Percentiles rank a stretch among this genome's conserved stretches.
phyloP scores from a whole-genome alignment of 2,797 vertebrate species.

The Sebastes goodei region DNA sequence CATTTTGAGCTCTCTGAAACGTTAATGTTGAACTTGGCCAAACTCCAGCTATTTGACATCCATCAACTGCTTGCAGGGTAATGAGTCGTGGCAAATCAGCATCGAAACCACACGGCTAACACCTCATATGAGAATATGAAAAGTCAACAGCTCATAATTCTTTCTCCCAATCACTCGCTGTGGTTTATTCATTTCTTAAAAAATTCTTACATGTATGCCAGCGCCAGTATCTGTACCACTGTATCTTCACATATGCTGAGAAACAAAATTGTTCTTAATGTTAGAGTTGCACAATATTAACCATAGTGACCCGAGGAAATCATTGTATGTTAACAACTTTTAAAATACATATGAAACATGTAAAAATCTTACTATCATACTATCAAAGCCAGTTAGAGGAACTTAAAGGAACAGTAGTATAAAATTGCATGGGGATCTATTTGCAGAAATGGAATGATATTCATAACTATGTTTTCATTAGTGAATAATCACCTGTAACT shows the following conservation, averaged over 20 bases:
- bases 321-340: background rate
- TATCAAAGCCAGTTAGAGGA: background rate
- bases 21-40: constrained; percentile 15
- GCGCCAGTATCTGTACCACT: too few species aligned
- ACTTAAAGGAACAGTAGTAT: background rate
- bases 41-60: background rate
- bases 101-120: background rate
- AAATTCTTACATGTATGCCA: background rate
- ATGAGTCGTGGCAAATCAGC: constrained; percentile 10
- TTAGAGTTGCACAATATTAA: background rate
- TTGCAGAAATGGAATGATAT: too few species aligned
- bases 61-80: constrained; percentile 1
- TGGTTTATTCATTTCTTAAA: background rate
- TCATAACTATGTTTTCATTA: too few species aligned
- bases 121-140: background rate
- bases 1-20: background rate
- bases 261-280: background rate
- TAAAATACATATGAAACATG: background rate
- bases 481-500: too few species aligned
- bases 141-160: background rate
- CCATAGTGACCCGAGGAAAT: background rate
- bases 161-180: background rate
- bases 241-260: background rate
- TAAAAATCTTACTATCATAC: too few species aligned
- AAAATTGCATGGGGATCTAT: too few species aligned